Conservation (phyloP, 2,797 vertebrate genomes). For the Pagetopsis macropterus region DNA sequence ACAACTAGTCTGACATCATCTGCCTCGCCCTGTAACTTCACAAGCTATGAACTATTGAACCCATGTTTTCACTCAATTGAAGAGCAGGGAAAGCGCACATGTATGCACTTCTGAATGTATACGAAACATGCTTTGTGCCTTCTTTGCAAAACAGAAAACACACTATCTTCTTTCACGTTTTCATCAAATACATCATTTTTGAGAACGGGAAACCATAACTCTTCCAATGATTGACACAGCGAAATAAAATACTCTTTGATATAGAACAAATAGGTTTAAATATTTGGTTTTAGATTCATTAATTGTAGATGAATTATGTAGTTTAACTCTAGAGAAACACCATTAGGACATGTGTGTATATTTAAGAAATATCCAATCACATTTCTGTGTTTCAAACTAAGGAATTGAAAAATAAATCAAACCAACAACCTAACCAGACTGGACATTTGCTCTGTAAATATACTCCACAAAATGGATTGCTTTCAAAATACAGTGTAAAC, state of each 20-base stretch:
- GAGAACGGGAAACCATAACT: neutral
- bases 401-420: constrained; percentile 18
- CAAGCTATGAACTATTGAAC: constrained; percentile 18
- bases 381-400: constrained; percentile 11
- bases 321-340: neutral
- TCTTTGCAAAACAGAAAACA: constrained; percentile 52
- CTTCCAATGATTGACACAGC: neutral
- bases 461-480: constrained; percentile 16
- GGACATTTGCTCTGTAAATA: constrained; percentile 41
- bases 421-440: constrained; percentile 17
- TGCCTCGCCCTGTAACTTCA: constrained; percentile 9
- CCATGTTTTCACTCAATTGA: constrained; percentile 47
- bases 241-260: neutral
- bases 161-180: constrained; percentile 2
- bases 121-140: constrained; percentile 59
- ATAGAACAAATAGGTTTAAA: neutral
- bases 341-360: neutral
- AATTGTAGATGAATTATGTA: neutral
- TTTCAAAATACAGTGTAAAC: constrained; percentile 34
- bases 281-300: neutral
- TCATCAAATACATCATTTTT: constrained; percentile 2
- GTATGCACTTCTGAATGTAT: constrained; percentile 64
- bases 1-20: neutral
- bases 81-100: constrained; percentile 29
- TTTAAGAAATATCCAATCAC: constrained; percentile 7